These are phyloP conservation scores for Acropora yongei DNA, from an alignment of 64 coral and sea anemone species.

Conservation along the genomic window DNA sequence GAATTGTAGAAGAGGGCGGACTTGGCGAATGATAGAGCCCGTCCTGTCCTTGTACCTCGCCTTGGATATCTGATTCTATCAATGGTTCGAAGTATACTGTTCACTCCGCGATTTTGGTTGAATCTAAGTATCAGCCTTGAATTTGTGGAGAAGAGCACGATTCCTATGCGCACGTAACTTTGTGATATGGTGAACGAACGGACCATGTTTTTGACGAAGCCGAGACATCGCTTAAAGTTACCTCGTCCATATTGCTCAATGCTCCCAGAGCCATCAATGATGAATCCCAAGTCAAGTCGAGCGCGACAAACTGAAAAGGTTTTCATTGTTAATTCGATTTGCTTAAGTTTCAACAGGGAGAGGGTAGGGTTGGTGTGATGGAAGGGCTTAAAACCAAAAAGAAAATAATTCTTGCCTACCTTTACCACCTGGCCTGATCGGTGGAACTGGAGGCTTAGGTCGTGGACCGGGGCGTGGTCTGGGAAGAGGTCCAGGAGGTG, in stretches of 20 bases:
- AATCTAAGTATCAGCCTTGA: slow-evolving; percentile 54
- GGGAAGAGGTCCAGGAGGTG: background rate
- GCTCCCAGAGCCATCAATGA: slow-evolving; percentile 87
- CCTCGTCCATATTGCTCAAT: slow-evolving; percentile 79
- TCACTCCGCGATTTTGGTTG: slow-evolving; percentile 27
- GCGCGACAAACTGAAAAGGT: slow-evolving; percentile 75
- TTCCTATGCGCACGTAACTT: slow-evolving; percentile 51
- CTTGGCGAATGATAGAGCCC: slow-evolving; percentile 32
- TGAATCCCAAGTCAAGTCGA: slow-evolving; percentile 69
- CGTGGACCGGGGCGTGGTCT: background rate
- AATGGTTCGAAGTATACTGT: slow-evolving; percentile 39
- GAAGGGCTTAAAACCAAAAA: background rate
- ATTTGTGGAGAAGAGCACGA: slow-evolving; percentile 54
- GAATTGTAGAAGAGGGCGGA: slow-evolving; percentile 12
- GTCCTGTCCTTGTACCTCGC: slow-evolving; percentile 69
- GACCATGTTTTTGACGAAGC: slow-evolving; percentile 86
- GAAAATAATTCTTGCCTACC: slow-evolving; percentile 2
- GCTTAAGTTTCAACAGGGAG: background rate
- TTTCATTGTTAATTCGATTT: background rate
- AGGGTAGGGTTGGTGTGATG: background rate
- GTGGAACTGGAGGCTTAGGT: background rate
- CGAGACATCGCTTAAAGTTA: slow-evolving; percentile 84
- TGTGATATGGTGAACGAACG: slow-evolving; percentile 71
- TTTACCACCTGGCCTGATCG: slow-evolving; percentile 31
- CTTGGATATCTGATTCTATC: slow-evolving; percentile 71